A percentile compares a stretch with the other conserved stretches of the same genome.
phyloP scores from a whole-genome alignment of 2,888 invertebrate species.

The Imbricaverruca yamaguchii region DNA sequence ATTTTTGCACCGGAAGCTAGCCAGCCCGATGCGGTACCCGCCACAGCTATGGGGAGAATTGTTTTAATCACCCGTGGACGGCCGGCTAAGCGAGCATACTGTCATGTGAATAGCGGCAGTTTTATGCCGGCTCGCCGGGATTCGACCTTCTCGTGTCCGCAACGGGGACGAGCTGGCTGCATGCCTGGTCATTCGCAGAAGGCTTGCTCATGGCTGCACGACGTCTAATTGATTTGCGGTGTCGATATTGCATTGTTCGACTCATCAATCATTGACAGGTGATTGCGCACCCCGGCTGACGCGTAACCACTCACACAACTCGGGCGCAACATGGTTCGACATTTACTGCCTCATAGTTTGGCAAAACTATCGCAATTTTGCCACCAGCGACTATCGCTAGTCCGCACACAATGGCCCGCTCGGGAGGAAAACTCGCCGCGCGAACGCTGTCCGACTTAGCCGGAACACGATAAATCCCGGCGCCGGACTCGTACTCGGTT shows the following conservation, averaged over 20 bases:
- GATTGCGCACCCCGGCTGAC: too few relatives aligned
- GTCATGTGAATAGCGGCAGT: neutral
- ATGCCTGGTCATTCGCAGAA: neutral
- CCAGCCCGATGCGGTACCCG: neutral
- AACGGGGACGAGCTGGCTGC: neutral
- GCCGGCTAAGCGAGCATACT: neutral
- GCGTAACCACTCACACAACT: too few relatives aligned
- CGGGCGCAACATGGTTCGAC: too few relatives aligned
- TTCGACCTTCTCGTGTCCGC: neutral
- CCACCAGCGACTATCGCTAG: too few relatives aligned
- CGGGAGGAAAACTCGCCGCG: too few relatives aligned
- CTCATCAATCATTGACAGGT: neutral
- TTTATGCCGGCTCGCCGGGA: neutral
- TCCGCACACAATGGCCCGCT: too few relatives aligned
- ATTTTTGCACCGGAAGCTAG: slow-evolving; percentile 1
- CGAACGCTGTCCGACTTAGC: too few relatives aligned
- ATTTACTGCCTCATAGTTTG: too few relatives aligned
- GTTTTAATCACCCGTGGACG: neutral
- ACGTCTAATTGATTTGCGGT: neutral
- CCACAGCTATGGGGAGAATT: neutral
- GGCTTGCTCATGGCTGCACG: neutral
- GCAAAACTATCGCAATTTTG: too few relatives aligned
- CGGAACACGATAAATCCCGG: too few relatives aligned
- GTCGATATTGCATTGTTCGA: neutral
- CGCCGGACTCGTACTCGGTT: too few relatives aligned